phyloP scores from a whole-genome alignment of 2,113 vertebrate species.

The Diphyllodes magnificus region DNA sequence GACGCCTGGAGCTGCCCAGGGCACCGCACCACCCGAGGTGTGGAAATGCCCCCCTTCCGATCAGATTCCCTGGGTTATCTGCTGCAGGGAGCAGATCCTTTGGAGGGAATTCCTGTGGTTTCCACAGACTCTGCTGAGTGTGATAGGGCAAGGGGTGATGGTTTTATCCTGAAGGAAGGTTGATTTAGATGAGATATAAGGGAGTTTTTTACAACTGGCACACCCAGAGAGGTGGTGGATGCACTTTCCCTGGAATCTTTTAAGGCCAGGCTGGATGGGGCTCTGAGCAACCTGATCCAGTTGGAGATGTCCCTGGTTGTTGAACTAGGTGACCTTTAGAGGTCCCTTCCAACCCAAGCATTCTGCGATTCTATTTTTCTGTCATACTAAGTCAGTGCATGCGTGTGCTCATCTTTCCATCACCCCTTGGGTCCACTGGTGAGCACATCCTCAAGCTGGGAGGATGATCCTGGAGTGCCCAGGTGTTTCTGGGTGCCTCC shows the following conservation, averaged over 20 bases:
- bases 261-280: not conserved
- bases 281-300: not conserved
- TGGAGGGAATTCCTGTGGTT: not conserved
- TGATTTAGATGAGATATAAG: not conserved
- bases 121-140: not conserved
- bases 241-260: not conserved
- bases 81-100: not conserved
- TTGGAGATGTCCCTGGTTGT: not conserved
- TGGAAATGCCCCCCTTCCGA: not conserved
- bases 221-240: not conserved
- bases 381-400: rapidly evolving
- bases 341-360: not conserved
- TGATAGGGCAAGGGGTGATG: not conserved
- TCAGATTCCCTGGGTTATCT: not conserved
- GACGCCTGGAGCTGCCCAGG: not conserved
- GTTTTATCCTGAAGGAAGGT: not conserved
- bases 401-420: rapidly evolving
- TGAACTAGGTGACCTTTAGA: not conserved
- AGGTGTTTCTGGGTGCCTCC: not conserved
- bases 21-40: not conserved
- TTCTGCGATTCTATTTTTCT: not conserved
- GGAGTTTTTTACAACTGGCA: not conserved
- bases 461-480: not conserved
- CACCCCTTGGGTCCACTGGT: rapidly evolving
- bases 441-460: not conserved